Percentiles rank a stretch among this genome's conserved stretches.
Conservation (phyloP, 2,888 invertebrate genomes). For the Heliconius erato region DNA sequence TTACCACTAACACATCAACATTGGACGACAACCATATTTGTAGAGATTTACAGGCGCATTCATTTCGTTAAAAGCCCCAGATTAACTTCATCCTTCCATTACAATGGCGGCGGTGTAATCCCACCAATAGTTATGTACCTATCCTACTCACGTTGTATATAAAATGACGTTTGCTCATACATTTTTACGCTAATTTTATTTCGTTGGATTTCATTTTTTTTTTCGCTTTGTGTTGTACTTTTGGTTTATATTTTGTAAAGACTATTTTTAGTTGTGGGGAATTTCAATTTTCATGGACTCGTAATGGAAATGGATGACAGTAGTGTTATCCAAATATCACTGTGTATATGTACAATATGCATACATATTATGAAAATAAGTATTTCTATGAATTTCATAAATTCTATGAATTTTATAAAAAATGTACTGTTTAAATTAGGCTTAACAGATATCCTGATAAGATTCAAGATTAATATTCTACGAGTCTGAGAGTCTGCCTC, state of each 20-base stretch:
- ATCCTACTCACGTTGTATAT: conserved; percentile 34
- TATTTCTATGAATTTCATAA: too few species aligned
- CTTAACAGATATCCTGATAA: too few species aligned
- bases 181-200: conserved; percentile 34
- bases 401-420: too few species aligned
- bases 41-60: conserved; percentile 51
- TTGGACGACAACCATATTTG: conserved; percentile 40
- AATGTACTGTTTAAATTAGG: too few species aligned
- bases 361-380: too few species aligned
- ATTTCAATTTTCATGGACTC: conserved; percentile 1
- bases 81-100: conserved; percentile 52
- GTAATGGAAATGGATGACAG: too few species aligned
- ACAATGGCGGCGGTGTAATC: conserved; percentile 50
- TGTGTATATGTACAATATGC: too few species aligned
- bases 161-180: conserved; percentile 33
- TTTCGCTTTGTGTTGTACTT: neutral
- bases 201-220: neutral
- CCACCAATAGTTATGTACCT: conserved; percentile 46
- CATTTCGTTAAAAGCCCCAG: conserved; percentile 53
- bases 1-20: conserved; percentile 37
- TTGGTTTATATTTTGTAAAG: conserved; percentile 1
- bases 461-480: too few species aligned
- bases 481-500: too few species aligned
- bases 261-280: too few species aligned
- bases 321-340: too few species aligned